Base-by-base conservation (phyloP, 2,113 vertebrate genomes). In the Ceyx melanurus region DNA sequence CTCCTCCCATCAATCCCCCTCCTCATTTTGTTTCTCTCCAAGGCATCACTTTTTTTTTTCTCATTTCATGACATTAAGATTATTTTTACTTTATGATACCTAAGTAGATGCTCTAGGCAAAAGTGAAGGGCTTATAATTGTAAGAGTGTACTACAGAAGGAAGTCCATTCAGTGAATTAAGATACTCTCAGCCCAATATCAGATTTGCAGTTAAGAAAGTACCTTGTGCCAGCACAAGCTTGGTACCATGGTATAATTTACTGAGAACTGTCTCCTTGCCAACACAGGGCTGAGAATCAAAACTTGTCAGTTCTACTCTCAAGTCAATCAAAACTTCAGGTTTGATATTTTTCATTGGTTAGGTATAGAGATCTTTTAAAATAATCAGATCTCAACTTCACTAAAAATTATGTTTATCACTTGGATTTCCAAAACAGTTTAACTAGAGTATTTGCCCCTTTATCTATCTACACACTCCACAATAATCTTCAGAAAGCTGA, bases 11-110 rank as follows among this genome's bases (percentile, higher is more conserved):
- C 53, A 48, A 9, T 26, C 11, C 29, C 57, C 37, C 40, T 86
- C 37, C 76, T 21, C 29, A 19, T 77, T 72, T 65, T 51, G 53
- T 66, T 94, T 81, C 74, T 87, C 66, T 85, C 31, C 58, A 76
- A 90, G 75, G 46, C 42, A 79, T 5, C 62, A 33, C 13, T 17
- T 68, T 84, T 72, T 68, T 53, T 88, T 84, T 57, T 42, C 81
- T 87, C 81, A 74, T 80, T 90, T 85, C 76, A 54, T 48, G 67
- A 68, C 74, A 92, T 67, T 85, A 92, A 70, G 42, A 77, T 70
- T 89, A 83, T 81, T 89, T 90, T 73, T 54, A 66, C 33, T 94
- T 73, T 62, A 77, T 65, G 56, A 11, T 67, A 89, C 45, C 66
- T 33, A 78, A 91, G 62, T 25, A 91, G 81, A 72, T 68, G 78